Percentiles rank a stretch among this genome's conserved stretches.
Conservation (phyloP, 2,797 vertebrate species). For the Triplophysa bombifrons region DNA sequence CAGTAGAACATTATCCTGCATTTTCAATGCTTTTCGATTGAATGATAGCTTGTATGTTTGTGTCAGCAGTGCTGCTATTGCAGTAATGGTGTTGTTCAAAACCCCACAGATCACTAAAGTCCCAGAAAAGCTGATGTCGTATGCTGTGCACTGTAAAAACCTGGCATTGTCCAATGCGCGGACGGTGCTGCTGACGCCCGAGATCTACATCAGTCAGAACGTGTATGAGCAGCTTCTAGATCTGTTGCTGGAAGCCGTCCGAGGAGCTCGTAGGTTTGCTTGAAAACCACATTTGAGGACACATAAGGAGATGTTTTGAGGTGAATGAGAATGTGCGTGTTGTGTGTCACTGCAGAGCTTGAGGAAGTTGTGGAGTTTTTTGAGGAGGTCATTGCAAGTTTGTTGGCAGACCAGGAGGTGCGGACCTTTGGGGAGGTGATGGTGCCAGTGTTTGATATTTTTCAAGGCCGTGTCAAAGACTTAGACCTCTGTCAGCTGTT, state of each 20-base stretch:
- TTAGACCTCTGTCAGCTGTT: slow-evolving; percentile 93
- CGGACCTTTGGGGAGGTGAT: slow-evolving; percentile 93
- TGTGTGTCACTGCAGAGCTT: slow-evolving; percentile 75
- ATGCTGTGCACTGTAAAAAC: slow-evolving; percentile 89
- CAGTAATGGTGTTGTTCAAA: slow-evolving; percentile 25
- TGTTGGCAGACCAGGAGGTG: slow-evolving; percentile 91
- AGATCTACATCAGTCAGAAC: slow-evolving; percentile 94
- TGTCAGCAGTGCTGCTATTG: not conserved
- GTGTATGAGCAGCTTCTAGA: slow-evolving; percentile 93
- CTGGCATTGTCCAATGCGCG: slow-evolving; percentile 87
- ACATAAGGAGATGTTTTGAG: not conserved
- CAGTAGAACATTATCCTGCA: not conserved
- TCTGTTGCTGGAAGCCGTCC: slow-evolving; percentile 87
- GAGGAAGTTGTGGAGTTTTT: slow-evolving; percentile 90
- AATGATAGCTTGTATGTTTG: not conserved
- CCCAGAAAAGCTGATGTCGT: slow-evolving; percentile 92
- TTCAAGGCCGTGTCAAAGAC: slow-evolving; percentile 87
- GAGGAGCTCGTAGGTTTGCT: slow-evolving; percentile 84
- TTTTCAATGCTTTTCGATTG: not conserved
- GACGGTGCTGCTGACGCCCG: slow-evolving; percentile 92
- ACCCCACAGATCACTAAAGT: slow-evolving; percentile 90
- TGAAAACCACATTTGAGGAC: not conserved
- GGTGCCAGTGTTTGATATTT: slow-evolving; percentile 89
- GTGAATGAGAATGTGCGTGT: not conserved
- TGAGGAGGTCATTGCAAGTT: slow-evolving; percentile 87